phyloP scores from a whole-genome alignment of 2,113 vertebrate species.

The Gallinago media region DNA sequence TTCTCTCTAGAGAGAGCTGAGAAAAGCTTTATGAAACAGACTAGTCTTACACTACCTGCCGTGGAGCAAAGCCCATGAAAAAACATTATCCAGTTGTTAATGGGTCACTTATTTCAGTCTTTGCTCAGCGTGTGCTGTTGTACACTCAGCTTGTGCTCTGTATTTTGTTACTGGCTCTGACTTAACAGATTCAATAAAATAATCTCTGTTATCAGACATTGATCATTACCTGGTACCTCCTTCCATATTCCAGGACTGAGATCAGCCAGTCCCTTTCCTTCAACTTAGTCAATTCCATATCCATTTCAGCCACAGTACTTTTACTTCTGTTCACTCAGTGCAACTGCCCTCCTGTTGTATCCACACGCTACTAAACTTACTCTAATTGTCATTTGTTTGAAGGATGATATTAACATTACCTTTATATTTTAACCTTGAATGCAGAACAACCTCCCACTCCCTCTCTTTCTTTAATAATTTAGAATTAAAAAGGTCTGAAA shows the following conservation, averaged over 20 bases:
- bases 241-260: not conserved
- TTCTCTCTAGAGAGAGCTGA: not conserved
- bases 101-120: not conserved
- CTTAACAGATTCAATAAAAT: conserved; percentile 10
- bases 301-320: not conserved
- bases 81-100: not conserved
- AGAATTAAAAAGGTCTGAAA: not conserved
- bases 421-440: not conserved
- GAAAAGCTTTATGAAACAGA: not conserved
- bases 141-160: conserved; percentile 6
- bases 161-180: conserved; percentile 2
- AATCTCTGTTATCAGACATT: not conserved
- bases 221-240: not conserved
- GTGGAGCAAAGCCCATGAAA: not conserved
- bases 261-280: not conserved
- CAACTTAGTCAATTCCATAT: fast-evolving
- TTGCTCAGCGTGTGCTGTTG: not conserved
- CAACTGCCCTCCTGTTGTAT: not conserved
- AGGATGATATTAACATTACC: not conserved
- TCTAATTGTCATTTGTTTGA: not conserved
- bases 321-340: not conserved
- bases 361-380: not conserved
- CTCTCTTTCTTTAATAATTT: not conserved
- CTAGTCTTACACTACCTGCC: not conserved
- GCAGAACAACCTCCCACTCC: not conserved